Evolutionary conservation across 2,113 vertebrate genomes (phyloP).

Genomic region (Syngnathus scovelli): DNA sequence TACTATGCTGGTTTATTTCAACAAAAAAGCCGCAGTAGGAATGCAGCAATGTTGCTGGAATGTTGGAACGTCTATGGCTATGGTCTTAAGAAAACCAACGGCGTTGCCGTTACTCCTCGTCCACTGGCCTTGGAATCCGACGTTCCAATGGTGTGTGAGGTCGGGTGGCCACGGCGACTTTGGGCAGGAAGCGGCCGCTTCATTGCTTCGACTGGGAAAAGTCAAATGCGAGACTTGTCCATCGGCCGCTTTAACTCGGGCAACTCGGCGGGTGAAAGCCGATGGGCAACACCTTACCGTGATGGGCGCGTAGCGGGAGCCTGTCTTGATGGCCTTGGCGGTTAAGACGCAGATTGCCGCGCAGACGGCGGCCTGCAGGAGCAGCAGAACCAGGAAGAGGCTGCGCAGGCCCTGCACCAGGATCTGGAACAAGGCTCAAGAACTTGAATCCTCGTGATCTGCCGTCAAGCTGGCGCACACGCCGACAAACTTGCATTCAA

Average conservation of each 20-base stretch:
- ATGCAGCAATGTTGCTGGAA: too few species aligned
- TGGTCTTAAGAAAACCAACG: too few species aligned
- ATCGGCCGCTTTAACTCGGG: too few species aligned
- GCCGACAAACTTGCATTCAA: not conserved
- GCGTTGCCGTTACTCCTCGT: too few species aligned
- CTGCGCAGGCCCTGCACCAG: not conserved
- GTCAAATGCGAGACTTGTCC: not conserved
- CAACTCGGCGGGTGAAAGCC: not conserved
- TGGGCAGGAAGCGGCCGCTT: too few species aligned
- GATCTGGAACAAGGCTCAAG: not conserved
- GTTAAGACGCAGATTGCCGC: not conserved
- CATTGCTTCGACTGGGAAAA: not conserved
- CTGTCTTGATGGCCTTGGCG: not conserved
- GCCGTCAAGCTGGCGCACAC: not conserved
- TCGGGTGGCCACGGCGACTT: not conserved
- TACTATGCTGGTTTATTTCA: too few species aligned
- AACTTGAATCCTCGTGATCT: too few species aligned
- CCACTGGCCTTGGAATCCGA: too few species aligned
- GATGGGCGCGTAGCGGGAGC: not conserved
- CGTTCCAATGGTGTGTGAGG: too few species aligned
- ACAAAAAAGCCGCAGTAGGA: too few species aligned
- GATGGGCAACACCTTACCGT: not conserved
- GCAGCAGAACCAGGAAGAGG: not conserved
- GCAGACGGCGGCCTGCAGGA: not conserved
- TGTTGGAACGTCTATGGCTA: too few species aligned